Percentiles rank a stretch among this genome's conserved stretches.
phyloP scores from a whole-genome alignment of 2,797 vertebrate species.

The Paratrypauchen microcephalus region DNA sequence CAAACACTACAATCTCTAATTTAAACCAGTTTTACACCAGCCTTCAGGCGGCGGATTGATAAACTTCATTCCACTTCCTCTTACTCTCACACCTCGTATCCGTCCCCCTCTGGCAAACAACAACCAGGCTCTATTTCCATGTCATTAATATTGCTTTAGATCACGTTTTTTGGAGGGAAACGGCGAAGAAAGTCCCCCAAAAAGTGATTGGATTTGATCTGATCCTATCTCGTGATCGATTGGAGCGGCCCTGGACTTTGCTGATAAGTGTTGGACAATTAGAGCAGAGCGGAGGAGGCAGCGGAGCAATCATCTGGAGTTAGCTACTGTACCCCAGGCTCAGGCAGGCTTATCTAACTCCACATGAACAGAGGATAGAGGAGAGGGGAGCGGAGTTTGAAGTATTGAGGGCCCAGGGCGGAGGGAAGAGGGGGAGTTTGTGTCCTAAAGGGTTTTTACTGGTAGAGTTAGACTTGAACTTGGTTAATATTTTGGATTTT shows the following conservation, averaged over 20 bases:
- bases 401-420: slow-evolving; percentile 14
- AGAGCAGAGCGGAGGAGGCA: slow-evolving; percentile 33
- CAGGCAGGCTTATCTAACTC: slow-evolving; percentile 25
- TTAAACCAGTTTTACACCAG: slow-evolving; percentile 16
- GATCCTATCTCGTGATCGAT: slow-evolving; percentile 54
- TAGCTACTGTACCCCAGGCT: slow-evolving; percentile 35
- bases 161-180: slow-evolving; percentile 22
- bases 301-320: slow-evolving; percentile 34
- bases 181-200: slow-evolving; percentile 35
- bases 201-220: slow-evolving; percentile 60
- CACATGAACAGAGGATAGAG: not conserved
- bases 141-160: slow-evolving; percentile 55
- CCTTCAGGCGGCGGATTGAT: slow-evolving; percentile 52
- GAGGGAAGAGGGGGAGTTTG: not conserved
- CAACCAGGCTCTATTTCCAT: slow-evolving; percentile 51
- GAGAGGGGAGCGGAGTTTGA: slow-evolving; percentile 14
- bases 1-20: not conserved
- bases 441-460: not conserved
- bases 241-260: slow-evolving; percentile 41
- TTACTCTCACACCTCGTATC: slow-evolving; percentile 44
- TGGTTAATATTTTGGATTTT: not conserved
- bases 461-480: not conserved
- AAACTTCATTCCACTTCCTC: slow-evolving; percentile 47
- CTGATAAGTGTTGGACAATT: slow-evolving; percentile 48
- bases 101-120: slow-evolving; percentile 55